Conservation (phyloP, 1,140 invertebrate genomes). For the Anagrus nilaparvatae region DNA sequence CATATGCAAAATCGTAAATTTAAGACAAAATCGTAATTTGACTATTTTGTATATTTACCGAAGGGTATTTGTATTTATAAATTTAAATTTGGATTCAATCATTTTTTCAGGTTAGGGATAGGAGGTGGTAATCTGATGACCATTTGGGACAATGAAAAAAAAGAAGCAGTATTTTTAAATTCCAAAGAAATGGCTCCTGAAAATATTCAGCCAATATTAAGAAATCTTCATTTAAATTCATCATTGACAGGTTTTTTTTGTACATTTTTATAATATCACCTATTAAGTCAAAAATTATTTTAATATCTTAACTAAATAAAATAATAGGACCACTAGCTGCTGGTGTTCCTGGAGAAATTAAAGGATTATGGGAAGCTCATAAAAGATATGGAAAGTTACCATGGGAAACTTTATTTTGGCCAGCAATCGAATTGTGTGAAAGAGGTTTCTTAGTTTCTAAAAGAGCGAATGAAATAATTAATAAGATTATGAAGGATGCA, state of each 20-base stretch:
- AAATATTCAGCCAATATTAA: too few species aligned
- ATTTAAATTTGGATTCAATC: neutral
- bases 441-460: conserved; percentile 52
- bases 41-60: too few species aligned
- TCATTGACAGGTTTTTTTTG: too few species aligned
- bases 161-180: conserved; percentile 44
- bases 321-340: conserved; percentile 58
- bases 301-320: conserved; percentile 4
- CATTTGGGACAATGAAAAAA: conserved; percentile 51
- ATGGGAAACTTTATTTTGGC: conserved; percentile 73
- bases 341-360: conserved; percentile 84
- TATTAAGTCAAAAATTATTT: too few species aligned
- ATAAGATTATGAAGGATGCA: conserved; percentile 43
- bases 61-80: too few species aligned
- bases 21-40: too few species aligned
- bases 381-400: conserved; percentile 61
- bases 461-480: conserved; percentile 52
- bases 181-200: conserved; percentile 63
- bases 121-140: conserved; percentile 77
- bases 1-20: too few species aligned
- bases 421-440: conserved; percentile 64
- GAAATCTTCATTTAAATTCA: too few species aligned
- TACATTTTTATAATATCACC: too few species aligned
- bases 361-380: conserved; percentile 75
- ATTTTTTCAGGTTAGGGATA: conserved; percentile 52